Percentiles rank a stretch among this genome's conserved stretches.
Conservation (phyloP, 2,113 vertebrate species). For the Oophaga pumilio region DNA sequence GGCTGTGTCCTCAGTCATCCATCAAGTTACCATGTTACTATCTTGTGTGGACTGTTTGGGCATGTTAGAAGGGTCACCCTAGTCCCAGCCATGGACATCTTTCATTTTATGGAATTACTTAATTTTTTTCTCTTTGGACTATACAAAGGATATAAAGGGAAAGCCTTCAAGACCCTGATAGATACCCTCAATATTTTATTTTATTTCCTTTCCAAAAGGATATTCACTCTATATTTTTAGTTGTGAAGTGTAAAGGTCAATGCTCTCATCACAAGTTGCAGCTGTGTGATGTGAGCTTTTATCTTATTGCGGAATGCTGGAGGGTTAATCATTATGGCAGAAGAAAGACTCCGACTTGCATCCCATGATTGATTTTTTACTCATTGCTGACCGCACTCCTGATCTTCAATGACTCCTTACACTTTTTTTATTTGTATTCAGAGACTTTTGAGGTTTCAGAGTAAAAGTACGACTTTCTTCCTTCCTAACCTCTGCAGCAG, state of each 20-base stretch:
- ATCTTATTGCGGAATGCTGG: constrained; percentile 67
- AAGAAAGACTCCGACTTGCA: constrained; percentile 65
- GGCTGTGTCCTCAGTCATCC: not conserved
- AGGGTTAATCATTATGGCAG: constrained; percentile 68
- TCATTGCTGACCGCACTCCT: constrained; percentile 48
- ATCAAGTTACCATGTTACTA: not conserved
- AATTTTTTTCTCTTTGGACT: constrained; percentile 30
- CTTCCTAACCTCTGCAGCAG: constrained; percentile 33
- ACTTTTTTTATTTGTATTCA: constrained; percentile 49
- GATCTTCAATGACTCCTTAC: constrained; percentile 56
- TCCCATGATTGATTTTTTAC: constrained; percentile 63
- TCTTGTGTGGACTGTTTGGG: not conserved
- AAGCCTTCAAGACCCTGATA: constrained; percentile 55
- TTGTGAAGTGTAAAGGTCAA: constrained; percentile 67
- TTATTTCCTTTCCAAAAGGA: constrained; percentile 61
- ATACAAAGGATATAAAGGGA: constrained; percentile 36
- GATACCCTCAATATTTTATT: constrained; percentile 59
- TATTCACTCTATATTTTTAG: constrained; percentile 62
- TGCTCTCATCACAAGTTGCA: constrained; percentile 62
- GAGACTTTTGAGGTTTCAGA: constrained; percentile 49
- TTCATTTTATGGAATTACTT: not conserved
- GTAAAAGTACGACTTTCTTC: constrained; percentile 30
- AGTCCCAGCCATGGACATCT: not conserved
- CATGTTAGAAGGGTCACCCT: not conserved
- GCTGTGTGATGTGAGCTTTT: constrained; percentile 66